Base-by-base conservation (phyloP, 2,888 invertebrate genomes). In the Machimus atricapillus region DNA sequence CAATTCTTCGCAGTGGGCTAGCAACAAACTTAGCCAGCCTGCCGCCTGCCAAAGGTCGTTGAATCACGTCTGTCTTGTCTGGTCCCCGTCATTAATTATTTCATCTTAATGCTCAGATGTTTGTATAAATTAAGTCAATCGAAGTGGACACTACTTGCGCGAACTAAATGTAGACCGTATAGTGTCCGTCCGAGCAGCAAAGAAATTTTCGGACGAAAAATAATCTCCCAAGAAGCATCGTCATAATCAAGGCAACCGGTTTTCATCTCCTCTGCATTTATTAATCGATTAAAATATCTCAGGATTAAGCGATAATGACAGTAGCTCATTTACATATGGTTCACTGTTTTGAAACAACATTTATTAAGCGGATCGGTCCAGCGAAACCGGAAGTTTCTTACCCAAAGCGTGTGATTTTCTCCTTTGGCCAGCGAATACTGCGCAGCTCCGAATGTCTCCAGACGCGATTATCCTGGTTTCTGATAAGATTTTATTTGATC, bases 261-360 rank as follows among this genome's bases (percentile, higher is more conserved):
- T 86, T 52, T 86, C 27, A n/a, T 34, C 27, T 79, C 58, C 79
- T 86, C 81, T 73, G 86, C 73, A 86, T 86, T 76, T 74, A 74
- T 82, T 66, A 83, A 83, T 87, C 77, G 77, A 83, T 87, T 87
- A 83, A 87, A 87, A 87, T 87, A 87, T 87, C 77, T 83, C 73
- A 56, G 83, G 87, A 83, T 83, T 86, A 79, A 79, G 58, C 86
- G 79, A 40, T 58, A 79, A 79, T 86, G 86, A 86, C 79, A 86
- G 86, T 79, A 79, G 31, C 86, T 86, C 79, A 86, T 86, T 86
- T 79, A 81, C 86, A 86, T 86, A 86, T 58, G 81, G 79, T 73
- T 66, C 52, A 79, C 37, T 81, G 77, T 77, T 77, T 37, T 58
- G 52, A 77, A 31, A 86, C 83, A 83, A 58, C 58, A 83, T 83